Evolutionary conservation across 2,888 invertebrate genomes (phyloP).

Genomic region (Capitulum mitella): DNA sequence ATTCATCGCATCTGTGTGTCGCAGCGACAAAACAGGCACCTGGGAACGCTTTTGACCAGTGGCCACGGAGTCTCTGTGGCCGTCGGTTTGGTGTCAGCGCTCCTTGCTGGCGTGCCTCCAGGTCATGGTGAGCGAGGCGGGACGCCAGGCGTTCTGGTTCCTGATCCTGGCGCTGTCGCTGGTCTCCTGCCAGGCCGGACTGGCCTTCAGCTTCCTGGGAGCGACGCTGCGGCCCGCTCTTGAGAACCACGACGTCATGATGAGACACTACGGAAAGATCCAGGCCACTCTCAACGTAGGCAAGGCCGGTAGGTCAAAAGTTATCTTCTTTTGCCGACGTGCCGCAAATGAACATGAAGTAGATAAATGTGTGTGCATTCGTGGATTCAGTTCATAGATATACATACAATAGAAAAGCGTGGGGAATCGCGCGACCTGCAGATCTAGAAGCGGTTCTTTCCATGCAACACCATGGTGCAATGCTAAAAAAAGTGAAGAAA

Average conservation of each 20-base stretch:
- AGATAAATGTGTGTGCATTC: neutral
- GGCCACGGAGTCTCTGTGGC: no score
- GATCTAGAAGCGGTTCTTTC: no score
- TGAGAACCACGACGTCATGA: neutral
- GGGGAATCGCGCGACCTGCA: no score
- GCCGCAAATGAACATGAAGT: neutral
- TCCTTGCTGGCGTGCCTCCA: neutral
- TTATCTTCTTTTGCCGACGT: no score
- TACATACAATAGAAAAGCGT: neutral
- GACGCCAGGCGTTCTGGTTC: slow-evolving; percentile 10
- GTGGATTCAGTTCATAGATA: neutral
- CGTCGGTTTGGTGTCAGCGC: neutral
- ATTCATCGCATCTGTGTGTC: neutral
- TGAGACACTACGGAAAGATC: neutral
- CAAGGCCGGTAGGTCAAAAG: neutral
- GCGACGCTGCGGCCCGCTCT: neutral
- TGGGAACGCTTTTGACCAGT: neutral
- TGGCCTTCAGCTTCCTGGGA: slow-evolving; percentile 6
- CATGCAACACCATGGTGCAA: no score
- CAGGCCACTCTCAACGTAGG: neutral
- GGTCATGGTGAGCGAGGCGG: neutral
- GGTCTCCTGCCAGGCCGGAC: neutral
- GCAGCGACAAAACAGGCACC: no score
- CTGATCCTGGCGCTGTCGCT: neutral
- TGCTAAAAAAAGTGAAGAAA: no score